Evolutionary conservation across 2,888 invertebrate species (phyloP), one percentile per base, ranked within the genome.

Genomic region (Zygothrica quintamaculata): DNA sequence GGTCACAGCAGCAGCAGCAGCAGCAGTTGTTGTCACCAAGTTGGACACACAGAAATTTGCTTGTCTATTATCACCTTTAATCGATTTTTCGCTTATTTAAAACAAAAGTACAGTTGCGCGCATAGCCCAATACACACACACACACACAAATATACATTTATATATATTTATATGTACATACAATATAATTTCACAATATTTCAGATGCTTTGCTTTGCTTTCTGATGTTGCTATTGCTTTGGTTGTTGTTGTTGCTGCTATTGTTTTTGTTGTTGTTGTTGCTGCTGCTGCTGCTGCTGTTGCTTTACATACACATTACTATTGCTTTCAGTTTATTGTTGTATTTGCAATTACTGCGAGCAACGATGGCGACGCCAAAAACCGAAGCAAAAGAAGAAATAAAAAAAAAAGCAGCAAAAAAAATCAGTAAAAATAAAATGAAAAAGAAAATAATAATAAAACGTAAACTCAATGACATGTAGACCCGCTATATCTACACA

Each of bases 61-160:
- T 82, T 85, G 88, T 88, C 75, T 88, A 87, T 84, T 84, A 88
- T 87, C 88, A 84, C 88, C 84, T 87, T 84, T 85, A 84, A 88
- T 88, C 86, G 87, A 82, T 87, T 82, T 88, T 87, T 87, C 78
- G 84, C 82, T 81, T 85, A 84, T 87, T 85, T 82, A 76, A 87
- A 88, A 81, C 87, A 84, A 78, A 87, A 78, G 84, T 85, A 85
- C 84, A 85, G 84, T 85, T 82, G 84, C 68, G 76, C 84, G 52
- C 75, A 70, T 36, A 53, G 43, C 37, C 43, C 58, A 52, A 39
- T 43, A 50, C 48, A 48, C 16, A 58, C 56, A 33, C 56, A 55
- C 18, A 51, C 31, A 53, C 34, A 52, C 12, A n/a, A n/a, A n/a
- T n/a, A n/a, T n/a, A n/a, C n/a, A n/a, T n/a, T n/a, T n/a, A n/a